Conservation (phyloP, 2,113 vertebrate species). For the Pseudorasbora parva region DNA sequence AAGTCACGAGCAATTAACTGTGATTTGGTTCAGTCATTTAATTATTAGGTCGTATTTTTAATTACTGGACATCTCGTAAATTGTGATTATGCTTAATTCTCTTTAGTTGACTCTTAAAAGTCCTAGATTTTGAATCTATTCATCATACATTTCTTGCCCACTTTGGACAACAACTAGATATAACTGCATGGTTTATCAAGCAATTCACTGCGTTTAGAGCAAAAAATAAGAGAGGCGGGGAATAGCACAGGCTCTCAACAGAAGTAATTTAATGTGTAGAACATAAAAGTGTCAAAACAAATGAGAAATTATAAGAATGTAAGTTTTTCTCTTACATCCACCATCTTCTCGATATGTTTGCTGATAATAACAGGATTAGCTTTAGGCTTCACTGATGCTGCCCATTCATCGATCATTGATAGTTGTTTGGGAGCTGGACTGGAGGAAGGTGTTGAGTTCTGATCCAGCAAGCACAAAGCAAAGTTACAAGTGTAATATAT, state of each 20-base stretch:
- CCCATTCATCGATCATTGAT: slow-evolving; percentile 85
- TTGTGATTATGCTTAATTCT: background rate
- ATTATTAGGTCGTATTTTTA: background rate
- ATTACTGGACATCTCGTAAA: background rate
- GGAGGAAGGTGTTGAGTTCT: slow-evolving; percentile 78
- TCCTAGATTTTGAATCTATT: background rate
- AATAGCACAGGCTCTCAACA: background rate
- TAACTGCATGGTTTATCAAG: background rate
- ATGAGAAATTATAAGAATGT: background rate
- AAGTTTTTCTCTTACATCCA: slow-evolving; percentile 78
- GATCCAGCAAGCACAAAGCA: slow-evolving; percentile 49
- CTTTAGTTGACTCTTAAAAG: no score
- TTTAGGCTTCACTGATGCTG: slow-evolving; percentile 84
- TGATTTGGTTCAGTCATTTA: background rate
- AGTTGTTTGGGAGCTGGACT: slow-evolving; percentile 73
- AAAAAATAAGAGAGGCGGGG: background rate
- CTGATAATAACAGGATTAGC: slow-evolving; percentile 84
- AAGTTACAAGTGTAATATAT: background rate
- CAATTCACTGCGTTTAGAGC: background rate
- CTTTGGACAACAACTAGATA: background rate
- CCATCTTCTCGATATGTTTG: slow-evolving; percentile 93
- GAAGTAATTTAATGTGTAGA: background rate
- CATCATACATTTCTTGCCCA: background rate
- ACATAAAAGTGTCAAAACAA: background rate
- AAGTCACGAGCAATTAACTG: background rate